Percentiles rank a stretch among this genome's conserved stretches.
These are phyloP conservation scores for Oreotrochilus melanogaster DNA, from an alignment of 2,113 vertebrate species.

Conservation along the genomic window DNA sequence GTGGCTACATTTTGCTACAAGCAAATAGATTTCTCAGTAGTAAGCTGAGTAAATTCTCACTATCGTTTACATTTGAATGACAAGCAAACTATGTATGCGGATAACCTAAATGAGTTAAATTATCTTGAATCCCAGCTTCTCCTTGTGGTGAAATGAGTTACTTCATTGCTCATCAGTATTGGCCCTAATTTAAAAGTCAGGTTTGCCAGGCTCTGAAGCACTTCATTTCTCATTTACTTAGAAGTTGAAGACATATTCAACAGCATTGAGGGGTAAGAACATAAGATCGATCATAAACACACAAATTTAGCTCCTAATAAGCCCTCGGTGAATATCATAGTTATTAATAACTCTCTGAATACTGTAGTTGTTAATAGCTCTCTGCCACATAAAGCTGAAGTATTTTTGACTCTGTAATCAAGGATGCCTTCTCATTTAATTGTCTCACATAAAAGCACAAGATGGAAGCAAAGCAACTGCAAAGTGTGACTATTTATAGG, in stretches of 20 bases:
- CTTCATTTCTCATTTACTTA: not conserved
- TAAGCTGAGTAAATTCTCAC: not conserved
- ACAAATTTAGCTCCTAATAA: not conserved
- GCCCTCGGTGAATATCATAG: not conserved
- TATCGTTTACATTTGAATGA: not conserved
- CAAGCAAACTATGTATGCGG: not conserved
- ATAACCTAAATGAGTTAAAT: not conserved
- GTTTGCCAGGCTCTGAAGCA: not conserved
- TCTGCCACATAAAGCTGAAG: not conserved
- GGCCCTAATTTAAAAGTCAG: not conserved
- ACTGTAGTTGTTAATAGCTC: not conserved
- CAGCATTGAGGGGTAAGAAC: not conserved
- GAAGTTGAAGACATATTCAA: not conserved
- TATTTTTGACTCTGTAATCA: not conserved
- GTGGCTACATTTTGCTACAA: not conserved
- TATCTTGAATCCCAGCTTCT: not conserved
- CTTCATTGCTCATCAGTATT: not conserved
- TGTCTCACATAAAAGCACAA: not conserved
- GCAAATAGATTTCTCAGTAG: not conserved
- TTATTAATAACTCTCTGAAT: not conserved
- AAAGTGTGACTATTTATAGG: not conserved
- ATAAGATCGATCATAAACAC: not conserved
- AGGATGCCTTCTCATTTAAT: not conserved
- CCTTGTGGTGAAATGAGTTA: not conserved
- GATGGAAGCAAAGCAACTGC: not conserved